Percentiles rank a stretch among this genome's conserved stretches.
Evolutionary conservation across 2,888 invertebrate species (phyloP).

Genomic region (Stenodema calcarata): DNA sequence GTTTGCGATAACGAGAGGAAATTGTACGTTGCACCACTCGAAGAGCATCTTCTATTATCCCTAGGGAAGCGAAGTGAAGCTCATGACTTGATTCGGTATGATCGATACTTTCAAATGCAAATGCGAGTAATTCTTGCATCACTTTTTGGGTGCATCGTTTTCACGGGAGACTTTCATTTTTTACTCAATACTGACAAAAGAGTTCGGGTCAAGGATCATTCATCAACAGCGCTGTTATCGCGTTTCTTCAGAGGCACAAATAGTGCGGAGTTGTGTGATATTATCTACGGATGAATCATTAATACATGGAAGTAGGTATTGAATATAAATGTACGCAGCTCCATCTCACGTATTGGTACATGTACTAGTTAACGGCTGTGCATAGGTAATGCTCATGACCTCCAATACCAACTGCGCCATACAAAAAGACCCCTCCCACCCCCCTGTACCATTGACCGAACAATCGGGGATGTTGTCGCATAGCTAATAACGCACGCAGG

Average conservation of each 20-base stretch:
- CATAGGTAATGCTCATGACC: not conserved
- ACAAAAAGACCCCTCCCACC: not conserved
- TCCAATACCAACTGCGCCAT: not conserved
- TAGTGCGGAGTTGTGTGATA: too few species aligned
- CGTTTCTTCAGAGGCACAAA: too few species aligned
- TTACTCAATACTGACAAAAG: not conserved
- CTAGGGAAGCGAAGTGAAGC: not conserved
- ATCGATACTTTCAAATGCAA: conserved; percentile 33
- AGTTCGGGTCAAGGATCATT: conserved; percentile 15
- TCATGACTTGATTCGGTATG: conserved; percentile 11
- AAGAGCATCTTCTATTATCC: not conserved
- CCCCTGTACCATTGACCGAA: not conserved
- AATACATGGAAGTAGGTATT: too few species aligned
- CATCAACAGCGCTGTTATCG: not conserved
- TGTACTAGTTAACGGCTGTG: not conserved
- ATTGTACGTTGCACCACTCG: not conserved
- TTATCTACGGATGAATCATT: too few species aligned
- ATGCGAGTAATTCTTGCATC: conserved; percentile 9
- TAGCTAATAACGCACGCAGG: conserved; percentile 38
- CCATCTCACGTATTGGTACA: too few species aligned
- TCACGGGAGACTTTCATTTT: conserved; percentile 1
- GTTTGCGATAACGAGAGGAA: not conserved
- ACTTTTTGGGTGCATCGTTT: conserved; percentile 4
- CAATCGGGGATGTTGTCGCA: conserved; percentile 10
- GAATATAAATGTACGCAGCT: too few species aligned